Evolutionary conservation across 2,797 vertebrate genomes (phyloP), one percentile per base, ranked within the genome.

Genomic region (Acrossocheilus wenchowensis): DNA sequence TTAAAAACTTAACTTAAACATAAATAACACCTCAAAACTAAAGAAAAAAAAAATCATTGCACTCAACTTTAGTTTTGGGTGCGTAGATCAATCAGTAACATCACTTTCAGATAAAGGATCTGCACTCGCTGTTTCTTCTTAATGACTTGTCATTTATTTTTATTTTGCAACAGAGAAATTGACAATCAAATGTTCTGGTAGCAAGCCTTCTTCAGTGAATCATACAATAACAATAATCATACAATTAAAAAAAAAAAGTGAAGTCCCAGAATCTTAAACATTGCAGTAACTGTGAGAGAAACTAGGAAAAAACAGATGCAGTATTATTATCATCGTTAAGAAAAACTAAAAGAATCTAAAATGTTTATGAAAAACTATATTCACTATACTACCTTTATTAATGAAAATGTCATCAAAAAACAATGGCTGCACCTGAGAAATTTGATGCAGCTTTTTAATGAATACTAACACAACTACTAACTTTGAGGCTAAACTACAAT

Each of bases 131-230:
- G 60, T 12, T 62, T 62, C 60, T 62, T 26, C 60, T 62, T 26
- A 62, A 62, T 62, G 2, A 62, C 60, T 26, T 26, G 0, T 23
- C 2, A 23, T 62, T 26, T 26, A 62, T 62, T 26, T 62, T 14
- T 30, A 62, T 62, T 62, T 62, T 14, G 60, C 60, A 62, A 62
- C 60, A 62, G 60, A 62, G n/a, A n/a, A 62, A 62, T 62, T 62
- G 11, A 14, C 60, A 62, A 62, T 26, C 11, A 12, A 26, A 62
- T 62, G n/a, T 62, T 62, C 6, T 62, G 60, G 60, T n/a, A 62
- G n/a, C 60, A 62, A 30, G n/a, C 11, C n/a, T 12, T 26, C 60
- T 62, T 26, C n/a, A 30, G n/a, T 62, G n/a, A 62, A 62, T 26
- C 57, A 26, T 62, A 62, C 23, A 62, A n/a, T 62, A 62, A 62